Evolutionary conservation across 2,888 invertebrate species (phyloP).

Genomic region (Galeruca laticollis): DNA sequence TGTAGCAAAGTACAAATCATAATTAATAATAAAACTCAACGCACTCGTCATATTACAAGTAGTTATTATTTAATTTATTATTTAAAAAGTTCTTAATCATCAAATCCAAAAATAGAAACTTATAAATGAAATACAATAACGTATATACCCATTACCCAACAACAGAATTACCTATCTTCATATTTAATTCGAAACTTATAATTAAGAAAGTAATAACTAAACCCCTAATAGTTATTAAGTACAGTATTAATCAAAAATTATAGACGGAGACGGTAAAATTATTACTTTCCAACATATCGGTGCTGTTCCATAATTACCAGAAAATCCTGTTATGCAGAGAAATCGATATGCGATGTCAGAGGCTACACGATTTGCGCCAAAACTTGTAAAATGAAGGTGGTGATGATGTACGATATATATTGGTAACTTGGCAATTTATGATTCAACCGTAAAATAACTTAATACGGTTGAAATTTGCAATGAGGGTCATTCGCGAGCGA

Average conservation of each 20-base stretch:
- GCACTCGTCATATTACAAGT: not conserved
- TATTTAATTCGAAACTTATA: conserved; percentile 6
- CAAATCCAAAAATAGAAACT: not conserved
- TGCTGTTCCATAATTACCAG: conserved; percentile 18
- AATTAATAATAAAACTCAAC: not conserved
- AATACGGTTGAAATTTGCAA: not conserved
- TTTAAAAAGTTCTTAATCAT: not conserved
- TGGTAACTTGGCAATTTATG: not conserved
- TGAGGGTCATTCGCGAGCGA: not conserved
- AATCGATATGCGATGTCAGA: conserved; percentile 14
- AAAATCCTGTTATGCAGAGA: conserved; percentile 14
- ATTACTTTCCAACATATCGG: conserved; percentile 14
- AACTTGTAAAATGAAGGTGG: conserved; percentile 9
- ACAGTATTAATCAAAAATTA: conserved; percentile 23
- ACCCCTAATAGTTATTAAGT: conserved; percentile 20
- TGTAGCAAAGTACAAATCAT: not conserved
- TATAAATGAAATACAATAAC: not conserved
- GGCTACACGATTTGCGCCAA: conserved; percentile 5
- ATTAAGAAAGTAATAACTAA: conserved; percentile 17
- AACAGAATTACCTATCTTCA: not conserved
- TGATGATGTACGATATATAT: too few species aligned
- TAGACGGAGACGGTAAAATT: conserved; percentile 16
- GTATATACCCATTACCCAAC: not conserved
- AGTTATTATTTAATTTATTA: not conserved
- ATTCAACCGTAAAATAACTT: not conserved